Evolutionary conservation across 2,113 vertebrate genomes (phyloP).

Genomic region (Nerophis lumbriciformis): DNA sequence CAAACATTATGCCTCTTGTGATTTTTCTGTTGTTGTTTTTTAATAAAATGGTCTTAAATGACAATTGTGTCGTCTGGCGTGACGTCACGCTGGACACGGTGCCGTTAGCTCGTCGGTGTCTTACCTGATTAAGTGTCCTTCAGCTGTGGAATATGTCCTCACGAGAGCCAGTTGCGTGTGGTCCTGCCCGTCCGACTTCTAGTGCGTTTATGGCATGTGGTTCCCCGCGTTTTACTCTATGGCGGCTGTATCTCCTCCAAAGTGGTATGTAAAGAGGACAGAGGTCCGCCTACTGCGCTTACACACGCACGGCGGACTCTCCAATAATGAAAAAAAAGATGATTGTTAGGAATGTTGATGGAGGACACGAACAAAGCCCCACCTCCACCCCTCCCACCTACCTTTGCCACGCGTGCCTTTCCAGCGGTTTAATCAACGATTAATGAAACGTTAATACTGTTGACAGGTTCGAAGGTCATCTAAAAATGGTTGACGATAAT

Average conservation of each 20-base stretch:
- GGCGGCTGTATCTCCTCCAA: slow-evolving; percentile 44
- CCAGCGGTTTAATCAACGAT: background rate
- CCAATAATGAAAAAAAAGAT: slow-evolving; percentile 37
- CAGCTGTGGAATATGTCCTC: slow-evolving; percentile 63
- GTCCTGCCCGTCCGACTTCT: slow-evolving; percentile 33
- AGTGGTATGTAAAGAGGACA: slow-evolving; percentile 47
- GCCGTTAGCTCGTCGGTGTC: slow-evolving; percentile 10
- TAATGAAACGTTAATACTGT: too few species aligned
- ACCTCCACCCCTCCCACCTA: background rate
- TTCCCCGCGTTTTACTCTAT: slow-evolving; percentile 15
- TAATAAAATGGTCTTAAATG: too few species aligned
- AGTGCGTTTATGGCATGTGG: slow-evolving; percentile 50
- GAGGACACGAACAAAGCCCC: too few species aligned
- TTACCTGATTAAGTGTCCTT: slow-evolving; percentile 53
- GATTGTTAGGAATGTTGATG: slow-evolving; percentile 15
- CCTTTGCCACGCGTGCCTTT: slow-evolving; percentile 29
- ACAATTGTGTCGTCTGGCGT: too few species aligned
- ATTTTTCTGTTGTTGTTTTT: too few species aligned
- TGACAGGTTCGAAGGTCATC: background rate
- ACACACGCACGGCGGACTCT: slow-evolving; percentile 23
- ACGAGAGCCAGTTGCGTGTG: slow-evolving; percentile 18
- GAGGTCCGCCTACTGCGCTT: slow-evolving; percentile 63
- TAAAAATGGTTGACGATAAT: background rate
- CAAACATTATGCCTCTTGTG: too few species aligned
- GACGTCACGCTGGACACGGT: too few species aligned